These are phyloP conservation scores for Zaprionus africanus DNA, from an alignment of 1,140 invertebrate genomes.

Conservation along the genomic window DNA sequence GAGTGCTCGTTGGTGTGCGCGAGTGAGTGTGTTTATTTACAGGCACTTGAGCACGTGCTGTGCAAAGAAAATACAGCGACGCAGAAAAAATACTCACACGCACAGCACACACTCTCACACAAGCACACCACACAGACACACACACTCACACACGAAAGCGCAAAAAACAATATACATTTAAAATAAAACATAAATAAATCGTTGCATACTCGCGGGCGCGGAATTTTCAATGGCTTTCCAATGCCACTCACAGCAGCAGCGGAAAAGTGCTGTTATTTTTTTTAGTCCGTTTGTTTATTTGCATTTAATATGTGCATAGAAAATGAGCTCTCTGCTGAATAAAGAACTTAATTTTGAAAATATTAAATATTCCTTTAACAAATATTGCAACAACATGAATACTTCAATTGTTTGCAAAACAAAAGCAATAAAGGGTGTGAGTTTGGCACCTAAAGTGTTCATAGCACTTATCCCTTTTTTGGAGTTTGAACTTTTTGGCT, in stretches of 20 bases:
- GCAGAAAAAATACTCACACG: not conserved
- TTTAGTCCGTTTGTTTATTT: slow-evolving; percentile 19
- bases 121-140: not conserved
- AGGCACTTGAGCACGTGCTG: slow-evolving; percentile 78
- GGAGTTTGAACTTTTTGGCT: slow-evolving; percentile 7
- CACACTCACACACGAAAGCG: slow-evolving; percentile 2
- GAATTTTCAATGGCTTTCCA: slow-evolving; percentile 60
- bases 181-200: slow-evolving; percentile 53
- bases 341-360: not conserved
- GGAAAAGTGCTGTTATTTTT: slow-evolving; percentile 39
- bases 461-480: not conserved
- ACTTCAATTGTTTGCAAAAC: not conserved
- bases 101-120: slow-evolving; percentile 1
- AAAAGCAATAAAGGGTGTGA: not conserved
- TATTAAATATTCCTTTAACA: not conserved
- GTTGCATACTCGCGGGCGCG: slow-evolving; percentile 48
- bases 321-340: not conserved
- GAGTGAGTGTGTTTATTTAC: slow-evolving; percentile 59
- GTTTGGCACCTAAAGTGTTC: not conserved
- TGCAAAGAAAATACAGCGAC: slow-evolving; percentile 40
- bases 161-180: slow-evolving; percentile 11
- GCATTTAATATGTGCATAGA: slow-evolving; percentile 19
- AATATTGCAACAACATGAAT: not conserved
- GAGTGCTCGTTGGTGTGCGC: slow-evolving; percentile 9
- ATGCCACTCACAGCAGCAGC: slow-evolving; percentile 33